These are phyloP conservation scores for Hippocampus kuda DNA, from an alignment of 2,797 vertebrate species.

Conservation along the genomic window DNA sequence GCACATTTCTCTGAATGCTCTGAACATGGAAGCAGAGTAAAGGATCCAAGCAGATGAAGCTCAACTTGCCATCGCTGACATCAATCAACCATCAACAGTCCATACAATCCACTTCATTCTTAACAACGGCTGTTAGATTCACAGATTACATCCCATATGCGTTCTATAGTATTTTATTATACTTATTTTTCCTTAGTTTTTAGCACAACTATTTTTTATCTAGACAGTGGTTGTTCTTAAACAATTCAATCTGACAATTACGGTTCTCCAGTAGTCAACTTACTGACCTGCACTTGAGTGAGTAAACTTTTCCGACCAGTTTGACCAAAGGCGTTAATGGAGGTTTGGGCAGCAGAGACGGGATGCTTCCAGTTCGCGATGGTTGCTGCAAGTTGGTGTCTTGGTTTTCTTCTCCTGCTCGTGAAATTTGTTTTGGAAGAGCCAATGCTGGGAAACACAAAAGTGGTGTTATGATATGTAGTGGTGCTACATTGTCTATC, in stretches of 20 bases:
- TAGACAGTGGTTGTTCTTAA: background rate
- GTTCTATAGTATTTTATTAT: too few species aligned
- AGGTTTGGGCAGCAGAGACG: constrained; percentile 82
- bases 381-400: constrained; percentile 66
- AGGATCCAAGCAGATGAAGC: too few species aligned
- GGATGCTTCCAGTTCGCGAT: constrained; percentile 76
- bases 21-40: too few species aligned
- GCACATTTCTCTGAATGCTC: too few species aligned
- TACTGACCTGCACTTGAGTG: constrained; percentile 88
- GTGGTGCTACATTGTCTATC: too few species aligned
- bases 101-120: too few species aligned
- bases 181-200: too few species aligned
- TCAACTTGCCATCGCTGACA: too few species aligned
- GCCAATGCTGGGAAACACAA: constrained; percentile 60
- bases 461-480: background rate
- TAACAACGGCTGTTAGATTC: too few species aligned
- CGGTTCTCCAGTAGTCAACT: background rate
- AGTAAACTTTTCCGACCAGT: constrained; percentile 86
- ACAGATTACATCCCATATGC: too few species aligned
- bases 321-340: constrained; percentile 85
- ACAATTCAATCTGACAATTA: background rate
- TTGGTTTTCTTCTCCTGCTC: constrained; percentile 50
- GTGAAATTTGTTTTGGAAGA: constrained; percentile 54
- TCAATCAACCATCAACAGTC: too few species aligned
- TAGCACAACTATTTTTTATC: background rate